phyloP scores from a whole-genome alignment of 53 echinoderm and acorn worm genomes.

The Paracentrotus lividus region DNA sequence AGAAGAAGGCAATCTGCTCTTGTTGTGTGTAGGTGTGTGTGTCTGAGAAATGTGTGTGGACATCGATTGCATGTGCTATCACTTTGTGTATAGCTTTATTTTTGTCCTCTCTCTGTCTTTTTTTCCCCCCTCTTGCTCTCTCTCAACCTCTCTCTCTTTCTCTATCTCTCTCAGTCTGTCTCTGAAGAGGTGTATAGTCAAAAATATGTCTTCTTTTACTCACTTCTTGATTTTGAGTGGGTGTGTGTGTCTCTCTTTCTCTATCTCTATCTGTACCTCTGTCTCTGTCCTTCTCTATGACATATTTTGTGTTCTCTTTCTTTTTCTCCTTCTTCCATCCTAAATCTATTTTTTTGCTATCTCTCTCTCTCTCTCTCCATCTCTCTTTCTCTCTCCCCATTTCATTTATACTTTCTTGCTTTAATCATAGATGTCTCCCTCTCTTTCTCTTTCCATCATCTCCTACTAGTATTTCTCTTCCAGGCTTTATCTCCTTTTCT shows the following conservation, averaged over 20 bases:
- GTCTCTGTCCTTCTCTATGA: not conserved
- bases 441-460: not conserved
- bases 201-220: too few relatives aligned
- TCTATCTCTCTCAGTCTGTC: not conserved
- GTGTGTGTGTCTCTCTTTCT: not conserved
- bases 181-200: too few relatives aligned
- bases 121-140: not conserved
- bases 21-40: slow-evolving; percentile 64
- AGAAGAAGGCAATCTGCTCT: slow-evolving; percentile 68
- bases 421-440: too few relatives aligned
- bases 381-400: not conserved
- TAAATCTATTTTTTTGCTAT: not conserved
- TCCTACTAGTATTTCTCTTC: not conserved
- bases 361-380: not conserved
- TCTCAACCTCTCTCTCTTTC: not conserved
- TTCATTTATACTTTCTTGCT: too few relatives aligned
- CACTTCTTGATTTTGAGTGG: too few relatives aligned
- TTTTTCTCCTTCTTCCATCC: not conserved
- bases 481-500: not conserved
- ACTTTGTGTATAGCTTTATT: slow-evolving; percentile 36
- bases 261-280: not conserved
- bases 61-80: slow-evolving; percentile 50
- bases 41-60: slow-evolving; percentile 33
- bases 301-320: not conserved
- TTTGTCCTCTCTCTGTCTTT: not conserved